These are phyloP conservation scores for Apostichopus leukothele DNA, from an alignment of 53 echinoderm and acorn worm species.

Conservation along the genomic window DNA sequence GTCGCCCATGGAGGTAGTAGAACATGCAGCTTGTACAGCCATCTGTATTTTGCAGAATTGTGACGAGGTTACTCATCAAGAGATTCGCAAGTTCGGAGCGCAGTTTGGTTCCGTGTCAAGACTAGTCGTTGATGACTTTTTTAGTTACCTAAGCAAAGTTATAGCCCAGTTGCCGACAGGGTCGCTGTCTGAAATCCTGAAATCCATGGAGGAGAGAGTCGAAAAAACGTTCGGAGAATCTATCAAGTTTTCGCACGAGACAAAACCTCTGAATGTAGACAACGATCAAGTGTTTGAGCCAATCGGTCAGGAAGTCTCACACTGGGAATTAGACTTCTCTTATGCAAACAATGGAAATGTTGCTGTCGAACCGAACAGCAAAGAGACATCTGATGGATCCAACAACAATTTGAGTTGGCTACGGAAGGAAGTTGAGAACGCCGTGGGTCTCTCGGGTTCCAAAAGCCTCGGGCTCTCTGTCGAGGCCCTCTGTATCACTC, in stretches of 20 bases:
- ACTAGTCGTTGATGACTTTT: constrained; percentile 20
- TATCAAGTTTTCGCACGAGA: constrained; percentile 17
- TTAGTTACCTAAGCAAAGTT: neutral
- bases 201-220: neutral
- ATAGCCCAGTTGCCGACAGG: constrained; percentile 12
- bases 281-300: constrained; percentile 28
- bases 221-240: neutral
- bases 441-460: constrained; percentile 57
- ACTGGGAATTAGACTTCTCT: constrained; percentile 45
- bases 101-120: constrained; percentile 36
- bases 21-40: constrained; percentile 34
- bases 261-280: neutral
- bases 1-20: constrained; percentile 19
- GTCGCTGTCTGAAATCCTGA: neutral
- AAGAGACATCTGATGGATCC: neutral
- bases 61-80: constrained; percentile 22
- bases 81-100: constrained; percentile 28
- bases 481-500: constrained; percentile 74
- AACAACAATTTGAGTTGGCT: constrained; percentile 64
- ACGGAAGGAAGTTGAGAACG: constrained; percentile 60
- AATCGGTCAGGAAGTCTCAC: neutral
- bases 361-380: constrained; percentile 35
- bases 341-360: neutral
- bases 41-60: constrained; percentile 32
- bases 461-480: constrained; percentile 70